Evolutionary conservation across 2,888 invertebrate species (phyloP), one percentile per base, ranked within the genome.

Genomic region (Zaprionus lineosus): DNA sequence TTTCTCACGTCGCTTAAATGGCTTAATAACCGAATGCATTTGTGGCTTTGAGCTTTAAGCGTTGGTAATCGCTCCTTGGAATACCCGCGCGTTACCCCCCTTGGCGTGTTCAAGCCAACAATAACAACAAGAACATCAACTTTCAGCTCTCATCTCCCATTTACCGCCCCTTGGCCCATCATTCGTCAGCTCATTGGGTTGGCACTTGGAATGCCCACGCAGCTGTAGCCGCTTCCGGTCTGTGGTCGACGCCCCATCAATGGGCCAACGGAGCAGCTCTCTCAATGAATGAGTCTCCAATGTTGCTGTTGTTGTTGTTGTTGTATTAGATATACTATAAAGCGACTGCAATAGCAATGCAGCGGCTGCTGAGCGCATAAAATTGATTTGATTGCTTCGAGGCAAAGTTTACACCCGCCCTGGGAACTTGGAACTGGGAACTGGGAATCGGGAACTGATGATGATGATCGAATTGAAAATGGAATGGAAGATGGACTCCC

Each of bases 1-100:
- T 79, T 82, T 82, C 83, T 79, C 78, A 79, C 78, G 83, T 79
- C 83, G 78, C 73, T 73, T 75, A 82, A 82, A 79, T 79, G 78
- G 83, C 78, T 79, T 79, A 79, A 79, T 79, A 78, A 82, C 75
- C 73, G 70, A 82, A 81, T 82, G 83, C 83, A 70, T 78, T 79
- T 79, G 78, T 64, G 78, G 78, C 78, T 75, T 65, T n/a, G n/a
- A 75, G 79, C 83, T 82, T 81, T 81, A 76, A 81, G 75, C 70
- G 56, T 41, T 67, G 63, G 74, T 77, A 77, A 77, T 76, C 74
- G 56, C 39, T 44, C 9, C 26, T 8, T n/a, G n/a, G n/a, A n/a
- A n/a, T n/a, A n/a, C n/a, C n/a, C n/a, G n/a, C n/a, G n/a, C n/a
- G n/a, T n/a, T n/a, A n/a, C n/a, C 39, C 21, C 18, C 21, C 29